Conservation (phyloP, 2,888 invertebrate species). For the Drosophila ustulata region DNA sequence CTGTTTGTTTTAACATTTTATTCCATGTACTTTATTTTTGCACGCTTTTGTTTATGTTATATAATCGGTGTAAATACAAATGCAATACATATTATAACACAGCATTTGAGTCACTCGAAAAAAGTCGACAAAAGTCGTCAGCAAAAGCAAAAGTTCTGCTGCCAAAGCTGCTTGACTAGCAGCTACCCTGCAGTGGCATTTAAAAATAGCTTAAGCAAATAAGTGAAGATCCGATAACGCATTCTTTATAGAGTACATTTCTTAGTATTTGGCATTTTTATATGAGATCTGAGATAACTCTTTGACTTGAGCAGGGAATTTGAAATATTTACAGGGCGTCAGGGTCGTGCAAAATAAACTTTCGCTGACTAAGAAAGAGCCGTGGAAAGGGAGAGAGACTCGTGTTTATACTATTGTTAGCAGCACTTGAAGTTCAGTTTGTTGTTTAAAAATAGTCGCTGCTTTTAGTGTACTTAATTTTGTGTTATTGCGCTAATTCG, state of each 20-base stretch:
- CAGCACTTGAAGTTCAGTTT: conserved; percentile 38
- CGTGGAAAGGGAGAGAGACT: conserved; percentile 6
- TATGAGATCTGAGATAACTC: too few species aligned
- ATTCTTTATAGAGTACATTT: background rate
- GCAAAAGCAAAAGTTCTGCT: background rate
- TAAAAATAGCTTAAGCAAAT: background rate
- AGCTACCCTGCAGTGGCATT: conserved; percentile 4
- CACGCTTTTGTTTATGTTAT: conserved; percentile 65
- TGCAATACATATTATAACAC: conserved; percentile 36
- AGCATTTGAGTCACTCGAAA: conserved; percentile 23
- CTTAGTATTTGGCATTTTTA: too few species aligned
- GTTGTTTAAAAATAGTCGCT: conserved; percentile 54
- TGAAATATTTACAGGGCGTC: conserved; percentile 12
- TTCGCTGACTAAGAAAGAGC: conserved; percentile 28
- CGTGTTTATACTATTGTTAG: conserved; percentile 25
- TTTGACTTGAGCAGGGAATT: background rate
- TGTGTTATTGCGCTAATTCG: conserved; percentile 54
- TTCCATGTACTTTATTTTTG: conserved; percentile 13
- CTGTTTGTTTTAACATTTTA: conserved; percentile 24
- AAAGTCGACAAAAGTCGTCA: conserved; percentile 4
- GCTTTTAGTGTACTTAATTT: conserved; percentile 22
- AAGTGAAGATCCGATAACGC: background rate
- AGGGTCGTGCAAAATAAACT: conserved; percentile 32
- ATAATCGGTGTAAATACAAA: conserved; percentile 63
- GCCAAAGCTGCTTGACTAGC: background rate